Conservation (phyloP, 2,888 invertebrate species). For the Eretmocerus hayati region DNA sequence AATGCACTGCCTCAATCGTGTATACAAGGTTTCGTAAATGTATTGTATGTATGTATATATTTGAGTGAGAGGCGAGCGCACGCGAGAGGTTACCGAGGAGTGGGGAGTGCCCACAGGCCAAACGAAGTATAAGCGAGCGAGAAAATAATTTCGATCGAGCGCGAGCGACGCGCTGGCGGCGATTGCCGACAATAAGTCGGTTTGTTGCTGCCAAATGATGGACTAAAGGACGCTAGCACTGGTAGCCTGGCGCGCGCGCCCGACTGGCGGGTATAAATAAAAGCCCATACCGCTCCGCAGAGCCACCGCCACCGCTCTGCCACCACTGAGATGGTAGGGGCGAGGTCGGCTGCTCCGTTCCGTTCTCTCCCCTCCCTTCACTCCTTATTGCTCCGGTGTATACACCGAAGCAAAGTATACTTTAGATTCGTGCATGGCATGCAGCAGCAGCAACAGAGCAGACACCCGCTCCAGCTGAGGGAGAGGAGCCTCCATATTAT, state of each 20-base stretch:
- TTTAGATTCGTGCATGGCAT: too few relatives aligned
- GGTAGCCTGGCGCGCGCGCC: not conserved
- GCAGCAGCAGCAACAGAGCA: not conserved
- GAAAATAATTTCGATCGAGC: constrained; percentile 16
- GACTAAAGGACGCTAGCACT: constrained; percentile 20
- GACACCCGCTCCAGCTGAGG: too few relatives aligned
- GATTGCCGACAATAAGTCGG: constrained; percentile 23
- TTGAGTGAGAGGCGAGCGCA: too few relatives aligned
- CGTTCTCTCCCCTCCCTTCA: too few relatives aligned
- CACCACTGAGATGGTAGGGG: constrained; percentile 15
- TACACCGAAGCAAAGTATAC: too few relatives aligned
- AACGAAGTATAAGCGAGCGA: not conserved
- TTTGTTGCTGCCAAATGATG: constrained; percentile 24
- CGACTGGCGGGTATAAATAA: constrained; percentile 17
- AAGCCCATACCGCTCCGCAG: too few relatives aligned
- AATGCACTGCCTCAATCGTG: too few relatives aligned
- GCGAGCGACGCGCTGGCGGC: constrained; percentile 8
- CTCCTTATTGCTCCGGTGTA: too few relatives aligned
- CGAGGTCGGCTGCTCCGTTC: too few relatives aligned
- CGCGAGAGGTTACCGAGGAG: not conserved
- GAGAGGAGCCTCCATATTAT: constrained; percentile 12
- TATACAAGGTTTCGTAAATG: too few relatives aligned
- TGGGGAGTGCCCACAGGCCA: not conserved
- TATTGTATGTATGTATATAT: too few relatives aligned
- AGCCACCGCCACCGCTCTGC: too few relatives aligned